phyloP scores from a whole-genome alignment of 2,797 vertebrate genomes.

The Onychomys arenicola region DNA sequence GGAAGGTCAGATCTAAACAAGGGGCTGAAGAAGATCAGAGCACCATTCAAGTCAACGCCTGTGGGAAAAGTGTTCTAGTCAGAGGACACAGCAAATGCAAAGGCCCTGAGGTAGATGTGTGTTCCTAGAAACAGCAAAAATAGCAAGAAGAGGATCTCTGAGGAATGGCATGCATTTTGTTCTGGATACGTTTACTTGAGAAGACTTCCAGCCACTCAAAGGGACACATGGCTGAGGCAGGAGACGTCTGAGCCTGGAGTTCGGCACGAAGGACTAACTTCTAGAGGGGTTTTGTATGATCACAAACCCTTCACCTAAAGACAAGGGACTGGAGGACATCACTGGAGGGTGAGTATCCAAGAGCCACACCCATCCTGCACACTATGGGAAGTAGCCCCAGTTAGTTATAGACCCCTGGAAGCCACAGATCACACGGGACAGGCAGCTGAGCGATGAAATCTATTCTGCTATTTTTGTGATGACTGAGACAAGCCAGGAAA shows the following conservation, averaged over 20 bases:
- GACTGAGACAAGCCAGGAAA: neutral
- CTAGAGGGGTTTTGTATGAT: neutral
- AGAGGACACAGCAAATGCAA: neutral
- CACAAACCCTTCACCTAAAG: neutral
- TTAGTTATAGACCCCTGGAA: too few relatives aligned
- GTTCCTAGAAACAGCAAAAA: neutral
- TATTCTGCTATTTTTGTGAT: neutral
- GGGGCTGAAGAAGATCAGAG: neutral
- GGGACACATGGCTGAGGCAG: accelerated
- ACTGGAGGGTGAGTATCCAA: neutral
- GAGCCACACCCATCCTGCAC: accelerated
- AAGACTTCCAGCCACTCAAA: neutral
- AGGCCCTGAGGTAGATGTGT: neutral
- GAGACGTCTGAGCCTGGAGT: neutral
- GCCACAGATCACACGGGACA: too few relatives aligned
- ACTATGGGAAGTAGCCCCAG: neutral
- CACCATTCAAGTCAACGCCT: neutral
- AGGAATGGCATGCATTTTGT: neutral
- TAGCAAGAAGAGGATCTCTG: too few relatives aligned
- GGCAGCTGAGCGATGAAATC: neutral
- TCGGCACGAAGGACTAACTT: neutral
- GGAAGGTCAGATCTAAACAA: neutral
- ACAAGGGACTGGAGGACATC: neutral
- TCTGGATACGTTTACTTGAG: neutral
- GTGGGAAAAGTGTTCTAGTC: neutral